These are phyloP conservation scores for Drosophila niveifrons DNA, from an alignment of 2,888 invertebrate genomes.

Conservation along the genomic window DNA sequence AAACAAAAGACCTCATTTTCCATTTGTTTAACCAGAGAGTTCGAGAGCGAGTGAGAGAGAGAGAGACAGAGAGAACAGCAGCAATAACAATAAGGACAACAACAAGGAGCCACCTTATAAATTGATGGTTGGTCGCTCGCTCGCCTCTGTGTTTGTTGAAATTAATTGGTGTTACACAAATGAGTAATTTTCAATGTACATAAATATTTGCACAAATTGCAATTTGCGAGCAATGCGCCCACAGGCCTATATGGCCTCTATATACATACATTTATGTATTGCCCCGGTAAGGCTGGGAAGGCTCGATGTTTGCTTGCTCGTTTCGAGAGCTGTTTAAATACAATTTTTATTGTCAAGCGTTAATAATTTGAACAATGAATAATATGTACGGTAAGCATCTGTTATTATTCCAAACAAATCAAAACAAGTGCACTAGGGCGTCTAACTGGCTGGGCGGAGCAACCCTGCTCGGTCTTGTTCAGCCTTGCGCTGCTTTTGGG, in stretches of 20 bases:
- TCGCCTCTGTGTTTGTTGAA: constrained; percentile 73
- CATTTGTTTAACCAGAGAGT: constrained; percentile 69
- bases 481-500: background rate
- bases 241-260: constrained; percentile 8
- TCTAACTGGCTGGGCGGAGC: constrained; percentile 63
- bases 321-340: constrained; percentile 78
- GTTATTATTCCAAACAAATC: constrained; percentile 85
- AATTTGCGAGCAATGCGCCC: constrained; percentile 70
- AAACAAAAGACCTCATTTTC: constrained; percentile 80
- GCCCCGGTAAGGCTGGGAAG: background rate
- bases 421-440: constrained; percentile 83
- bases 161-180: constrained; percentile 83
- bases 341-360: constrained; percentile 83
- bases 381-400: constrained; percentile 83
- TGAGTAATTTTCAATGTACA: constrained; percentile 82
- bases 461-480: background rate
- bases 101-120: constrained; percentile 63
- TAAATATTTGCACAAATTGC: constrained; percentile 84
- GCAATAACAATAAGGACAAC: constrained; percentile 14
- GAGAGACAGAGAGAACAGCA: constrained; percentile 46
- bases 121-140: constrained; percentile 45
- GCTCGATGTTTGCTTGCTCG: constrained; percentile 1
- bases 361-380: constrained; percentile 84
- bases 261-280: too few species aligned
- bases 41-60: too few species aligned